Evolutionary conservation across 2,113 vertebrate species (phyloP).

Genomic region (Macheiramphus alcinus): DNA sequence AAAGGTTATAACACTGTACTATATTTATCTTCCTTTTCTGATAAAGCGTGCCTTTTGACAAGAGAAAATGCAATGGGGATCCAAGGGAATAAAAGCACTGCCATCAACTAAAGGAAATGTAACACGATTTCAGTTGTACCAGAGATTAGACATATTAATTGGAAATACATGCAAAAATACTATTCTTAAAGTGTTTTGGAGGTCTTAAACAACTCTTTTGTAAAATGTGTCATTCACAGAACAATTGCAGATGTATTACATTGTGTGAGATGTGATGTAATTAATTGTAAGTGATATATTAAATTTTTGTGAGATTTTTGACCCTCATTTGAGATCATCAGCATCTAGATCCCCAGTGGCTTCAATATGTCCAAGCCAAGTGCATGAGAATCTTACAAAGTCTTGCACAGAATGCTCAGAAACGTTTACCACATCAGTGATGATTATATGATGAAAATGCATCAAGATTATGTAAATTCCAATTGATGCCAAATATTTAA

Average conservation of each 20-base stretch:
- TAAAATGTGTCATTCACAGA: neutral
- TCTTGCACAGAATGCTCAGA: neutral
- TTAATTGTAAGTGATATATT: neutral
- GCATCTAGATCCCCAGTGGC: neutral
- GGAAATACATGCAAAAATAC: neutral
- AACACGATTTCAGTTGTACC: neutral
- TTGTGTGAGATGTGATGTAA: neutral
- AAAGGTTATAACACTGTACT: neutral
- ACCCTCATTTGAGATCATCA: neutral
- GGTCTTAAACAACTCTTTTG: neutral
- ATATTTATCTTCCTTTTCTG: neutral
- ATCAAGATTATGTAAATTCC: neutral
- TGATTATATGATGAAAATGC: neutral
- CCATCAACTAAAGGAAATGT: neutral
- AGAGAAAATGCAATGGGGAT: neutral
- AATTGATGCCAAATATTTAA: neutral
- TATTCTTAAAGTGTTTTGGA: neutral
- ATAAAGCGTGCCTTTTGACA: neutral
- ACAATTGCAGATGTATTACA: neutral
- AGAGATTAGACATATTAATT: neutral
- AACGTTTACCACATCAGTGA: neutral
- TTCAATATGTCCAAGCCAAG: neutral
- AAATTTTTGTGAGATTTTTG: neutral
- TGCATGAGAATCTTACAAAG: neutral
- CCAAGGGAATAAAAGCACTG: neutral